Percentiles rank a stretch among this genome's conserved stretches.
Conservation (phyloP, 2,797 vertebrate genomes). For the Coilia nasus region DNA sequence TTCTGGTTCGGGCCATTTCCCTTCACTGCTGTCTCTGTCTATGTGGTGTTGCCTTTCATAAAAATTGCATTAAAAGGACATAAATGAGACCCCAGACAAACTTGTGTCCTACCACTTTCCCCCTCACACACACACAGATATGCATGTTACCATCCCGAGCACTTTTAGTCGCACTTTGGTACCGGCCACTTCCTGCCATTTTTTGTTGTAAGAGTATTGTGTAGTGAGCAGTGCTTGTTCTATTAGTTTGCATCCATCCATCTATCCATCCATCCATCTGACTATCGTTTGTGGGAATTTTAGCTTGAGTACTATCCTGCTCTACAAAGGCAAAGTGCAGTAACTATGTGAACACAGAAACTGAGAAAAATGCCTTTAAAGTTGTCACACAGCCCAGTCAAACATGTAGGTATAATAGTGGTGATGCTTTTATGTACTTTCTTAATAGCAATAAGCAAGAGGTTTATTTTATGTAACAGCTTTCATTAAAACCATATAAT, state of each 20-base stretch:
- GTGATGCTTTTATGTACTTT: too few relatives aligned
- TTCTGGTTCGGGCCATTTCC: slow-evolving; percentile 8
- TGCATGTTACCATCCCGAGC: not conserved
- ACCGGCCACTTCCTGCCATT: too few relatives aligned
- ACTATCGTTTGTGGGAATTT: not conserved
- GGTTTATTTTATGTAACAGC: not conserved
- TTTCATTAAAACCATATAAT: slow-evolving; percentile 63
- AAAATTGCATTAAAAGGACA: slow-evolving; percentile 28
- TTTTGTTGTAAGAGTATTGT: too few relatives aligned
- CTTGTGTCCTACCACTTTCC: not conserved
- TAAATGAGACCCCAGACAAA: slow-evolving; percentile 14
- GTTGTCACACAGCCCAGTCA: too few relatives aligned
- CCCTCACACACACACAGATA: not conserved
- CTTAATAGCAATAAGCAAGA: too few relatives aligned
- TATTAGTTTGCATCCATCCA: not conserved
- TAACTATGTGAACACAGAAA: too few relatives aligned
- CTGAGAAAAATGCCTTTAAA: too few relatives aligned
- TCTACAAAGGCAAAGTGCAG: too few relatives aligned
- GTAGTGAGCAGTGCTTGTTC: too few relatives aligned
- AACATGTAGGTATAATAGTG: too few relatives aligned
- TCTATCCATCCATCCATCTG: not conserved
- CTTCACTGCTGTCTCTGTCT: slow-evolving; percentile 21
- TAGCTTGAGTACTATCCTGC: not conserved
- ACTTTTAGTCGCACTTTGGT: too few relatives aligned
- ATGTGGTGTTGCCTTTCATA: slow-evolving; percentile 40